A percentile compares a stretch with the other conserved stretches of the same genome.
phyloP scores from a whole-genome alignment of 1,140 invertebrate species.

The Bombus haemorrhoidalis region DNA sequence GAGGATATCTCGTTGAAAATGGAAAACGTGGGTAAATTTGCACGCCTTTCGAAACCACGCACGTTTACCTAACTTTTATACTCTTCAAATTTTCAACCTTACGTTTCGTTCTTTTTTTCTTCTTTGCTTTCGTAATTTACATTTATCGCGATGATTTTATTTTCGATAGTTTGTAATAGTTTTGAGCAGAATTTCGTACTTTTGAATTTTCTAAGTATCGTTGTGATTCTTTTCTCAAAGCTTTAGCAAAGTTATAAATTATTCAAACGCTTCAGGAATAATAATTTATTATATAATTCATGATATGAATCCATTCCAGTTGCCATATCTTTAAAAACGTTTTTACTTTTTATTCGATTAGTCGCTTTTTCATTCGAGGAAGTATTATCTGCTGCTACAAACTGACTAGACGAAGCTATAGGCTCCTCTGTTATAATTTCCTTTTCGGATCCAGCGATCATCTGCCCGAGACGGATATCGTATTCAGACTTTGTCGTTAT shows the following conservation, averaged over 20 bases:
- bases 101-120: too few species aligned
- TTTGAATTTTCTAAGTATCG: too few species aligned
- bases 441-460: not conserved
- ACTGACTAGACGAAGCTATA: not conserved
- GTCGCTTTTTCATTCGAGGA: not conserved
- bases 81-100: not conserved
- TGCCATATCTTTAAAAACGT: not conserved
- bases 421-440: not conserved
- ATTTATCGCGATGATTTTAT: too few species aligned
- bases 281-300: too few species aligned
- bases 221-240: too few species aligned
- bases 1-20: not conserved
- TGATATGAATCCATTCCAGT: not conserved
- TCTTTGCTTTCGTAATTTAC: too few species aligned
- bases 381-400: not conserved
- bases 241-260: too few species aligned
- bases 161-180: too few species aligned
- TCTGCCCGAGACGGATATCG: not conserved
- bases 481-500: conserved; percentile 47
- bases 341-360: too few species aligned
- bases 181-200: too few species aligned
- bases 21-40: not conserved
- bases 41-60: too few species aligned
- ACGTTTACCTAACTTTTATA: not conserved
- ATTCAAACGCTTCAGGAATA: too few species aligned